These are phyloP conservation scores for Cephus pygmeus DNA, from an alignment of 2,888 invertebrate genomes.

Conservation along the genomic window DNA sequence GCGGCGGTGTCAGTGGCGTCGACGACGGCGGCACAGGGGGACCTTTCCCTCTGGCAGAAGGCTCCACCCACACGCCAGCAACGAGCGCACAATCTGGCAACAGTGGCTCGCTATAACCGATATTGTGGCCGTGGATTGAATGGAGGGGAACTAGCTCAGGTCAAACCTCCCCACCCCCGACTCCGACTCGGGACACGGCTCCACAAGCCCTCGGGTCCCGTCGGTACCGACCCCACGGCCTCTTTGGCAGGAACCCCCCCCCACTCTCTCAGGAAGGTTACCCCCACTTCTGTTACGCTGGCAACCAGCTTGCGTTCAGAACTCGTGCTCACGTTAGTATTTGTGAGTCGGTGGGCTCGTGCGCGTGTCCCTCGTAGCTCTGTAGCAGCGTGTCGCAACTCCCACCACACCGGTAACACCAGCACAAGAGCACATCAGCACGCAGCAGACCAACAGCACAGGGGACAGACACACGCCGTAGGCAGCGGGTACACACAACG, in stretches of 20 bases:
- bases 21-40: slow-evolving; percentile 33
- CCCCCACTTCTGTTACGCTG: slow-evolving; percentile 12
- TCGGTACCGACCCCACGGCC: slow-evolving; percentile 21
- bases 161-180: slow-evolving; percentile 58
- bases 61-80: slow-evolving; percentile 53
- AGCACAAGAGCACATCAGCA: slow-evolving; percentile 22
- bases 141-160: slow-evolving; percentile 65
- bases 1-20: slow-evolving; percentile 39
- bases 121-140: slow-evolving; percentile 64
- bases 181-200: slow-evolving; percentile 20
- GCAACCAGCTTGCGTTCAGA: slow-evolving; percentile 8
- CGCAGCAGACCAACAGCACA: slow-evolving; percentile 39
- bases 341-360: slow-evolving; percentile 26
- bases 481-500: slow-evolving; percentile 26
- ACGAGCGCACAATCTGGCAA: slow-evolving; percentile 60
- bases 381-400: slow-evolving; percentile 18
- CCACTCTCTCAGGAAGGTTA: slow-evolving; percentile 13
- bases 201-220: slow-evolving; percentile 36
- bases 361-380: slow-evolving; percentile 22
- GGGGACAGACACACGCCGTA: slow-evolving; percentile 35
- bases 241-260: slow-evolving; percentile 23
- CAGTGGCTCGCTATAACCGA: slow-evolving; percentile 64
- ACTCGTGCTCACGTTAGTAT: slow-evolving; percentile 11
- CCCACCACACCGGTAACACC: slow-evolving; percentile 17
- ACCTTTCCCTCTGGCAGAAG: slow-evolving; percentile 46